Conservation (phyloP, 2,113 vertebrate genomes). For the Sitta europaea region DNA sequence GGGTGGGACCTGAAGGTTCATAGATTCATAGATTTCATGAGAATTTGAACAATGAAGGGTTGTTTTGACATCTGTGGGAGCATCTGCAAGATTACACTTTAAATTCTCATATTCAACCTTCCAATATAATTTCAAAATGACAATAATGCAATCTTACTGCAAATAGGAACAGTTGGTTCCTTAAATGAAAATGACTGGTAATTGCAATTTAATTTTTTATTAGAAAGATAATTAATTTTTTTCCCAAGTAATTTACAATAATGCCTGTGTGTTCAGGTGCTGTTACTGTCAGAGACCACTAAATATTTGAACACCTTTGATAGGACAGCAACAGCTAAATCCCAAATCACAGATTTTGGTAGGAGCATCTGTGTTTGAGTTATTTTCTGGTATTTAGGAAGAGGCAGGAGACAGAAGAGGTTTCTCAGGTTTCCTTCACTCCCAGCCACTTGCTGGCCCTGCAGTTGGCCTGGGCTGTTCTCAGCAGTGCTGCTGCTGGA, state of each 20-base stretch:
- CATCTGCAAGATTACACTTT: not conserved
- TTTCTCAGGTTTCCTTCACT: not conserved
- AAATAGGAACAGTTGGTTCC: slow-evolving; percentile 6
- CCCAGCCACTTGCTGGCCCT: not conserved
- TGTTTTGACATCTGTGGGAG: not conserved
- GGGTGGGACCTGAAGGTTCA: not conserved
- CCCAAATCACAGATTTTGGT: not conserved
- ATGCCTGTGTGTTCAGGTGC: not conserved
- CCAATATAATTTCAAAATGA: not conserved
- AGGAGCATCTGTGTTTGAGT: not conserved
- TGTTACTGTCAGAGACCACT: not conserved
- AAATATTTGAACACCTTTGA: not conserved
- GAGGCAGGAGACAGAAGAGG: not conserved
- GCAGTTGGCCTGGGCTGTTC: not conserved
- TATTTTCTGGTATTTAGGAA: not conserved
- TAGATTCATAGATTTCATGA: not conserved
- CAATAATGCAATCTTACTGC: not conserved
- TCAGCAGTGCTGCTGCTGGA: not conserved
- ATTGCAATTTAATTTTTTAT: not conserved
- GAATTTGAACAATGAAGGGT: not conserved
- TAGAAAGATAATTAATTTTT: not conserved
- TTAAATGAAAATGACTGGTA: not conserved
- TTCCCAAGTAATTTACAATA: not conserved
- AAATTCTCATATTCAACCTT: not conserved
- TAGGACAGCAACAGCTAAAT: not conserved